Conservation (phyloP, 2,797 vertebrate genomes). For the Enteromius treurensis region DNA sequence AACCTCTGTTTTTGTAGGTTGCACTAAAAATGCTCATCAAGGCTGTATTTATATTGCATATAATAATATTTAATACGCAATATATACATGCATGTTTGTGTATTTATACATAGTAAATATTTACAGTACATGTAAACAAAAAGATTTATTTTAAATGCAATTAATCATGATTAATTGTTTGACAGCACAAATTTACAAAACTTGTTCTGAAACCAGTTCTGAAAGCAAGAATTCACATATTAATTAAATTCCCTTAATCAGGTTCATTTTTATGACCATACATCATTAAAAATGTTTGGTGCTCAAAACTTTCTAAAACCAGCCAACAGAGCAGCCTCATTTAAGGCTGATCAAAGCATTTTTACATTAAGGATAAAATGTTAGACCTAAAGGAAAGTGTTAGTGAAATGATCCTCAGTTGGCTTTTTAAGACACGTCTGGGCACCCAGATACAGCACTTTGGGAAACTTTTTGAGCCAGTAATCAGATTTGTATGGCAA, state of each 20-base stretch:
- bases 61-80: no score
- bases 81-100: no score
- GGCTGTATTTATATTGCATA: no score
- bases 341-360: background rate
- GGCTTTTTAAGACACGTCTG: background rate
- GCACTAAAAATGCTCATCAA: background rate
- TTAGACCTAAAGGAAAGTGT: background rate
- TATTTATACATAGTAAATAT: no score
- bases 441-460: background rate
- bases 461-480: background rate
- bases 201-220: background rate
- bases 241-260: background rate
- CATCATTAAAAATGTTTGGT: background rate
- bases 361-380: background rate
- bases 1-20: constrained; percentile 24
- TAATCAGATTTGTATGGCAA: background rate
- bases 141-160: no score
- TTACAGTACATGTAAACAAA: no score
- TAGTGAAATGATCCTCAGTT: background rate
- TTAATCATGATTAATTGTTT: no score
- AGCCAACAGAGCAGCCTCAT: background rate
- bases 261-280: background rate
- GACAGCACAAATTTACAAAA: background rate
- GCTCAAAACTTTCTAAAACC: background rate
- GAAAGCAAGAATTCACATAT: background rate